phyloP scores from a whole-genome alignment of 1,140 invertebrate genomes.

The Apocrypta bakeri region DNA sequence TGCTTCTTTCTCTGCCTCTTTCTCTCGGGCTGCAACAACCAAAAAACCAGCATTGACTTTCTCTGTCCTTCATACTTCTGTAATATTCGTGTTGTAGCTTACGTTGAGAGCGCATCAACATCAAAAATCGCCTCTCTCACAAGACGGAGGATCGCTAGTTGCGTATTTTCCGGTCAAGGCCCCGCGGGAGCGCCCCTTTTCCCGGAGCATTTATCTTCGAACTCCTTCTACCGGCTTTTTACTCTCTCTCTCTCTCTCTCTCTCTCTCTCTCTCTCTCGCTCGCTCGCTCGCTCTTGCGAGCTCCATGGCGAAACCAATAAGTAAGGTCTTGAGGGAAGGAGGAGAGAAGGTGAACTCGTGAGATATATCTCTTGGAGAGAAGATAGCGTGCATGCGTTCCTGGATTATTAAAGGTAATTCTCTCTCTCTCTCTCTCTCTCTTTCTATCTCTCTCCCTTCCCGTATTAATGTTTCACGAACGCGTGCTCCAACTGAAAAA shows the following conservation, averaged over 20 bases:
- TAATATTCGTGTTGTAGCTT: neutral
- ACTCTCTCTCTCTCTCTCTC: conserved; percentile 35
- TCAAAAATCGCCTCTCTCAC: conserved; percentile 4
- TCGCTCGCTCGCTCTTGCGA: no score
- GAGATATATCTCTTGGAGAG: conserved; percentile 51
- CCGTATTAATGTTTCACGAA: conserved; percentile 70
- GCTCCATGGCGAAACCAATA: conserved; percentile 67
- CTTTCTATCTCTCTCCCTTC: conserved; percentile 59
- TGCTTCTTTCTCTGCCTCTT: neutral
- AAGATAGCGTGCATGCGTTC: conserved; percentile 44
- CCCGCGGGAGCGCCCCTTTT: conserved; percentile 59
- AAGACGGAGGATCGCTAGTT: conserved; percentile 46
- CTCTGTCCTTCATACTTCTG: neutral
- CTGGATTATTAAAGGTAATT: neutral
- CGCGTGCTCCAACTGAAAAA: conserved; percentile 45
- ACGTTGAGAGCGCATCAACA: neutral
- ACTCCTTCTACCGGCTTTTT: conserved; percentile 43
- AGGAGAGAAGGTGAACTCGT: conserved; percentile 46
- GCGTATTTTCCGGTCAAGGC: conserved; percentile 62
- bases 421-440: neutral
- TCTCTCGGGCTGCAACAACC: neutral
- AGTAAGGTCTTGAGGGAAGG: conserved; percentile 59
- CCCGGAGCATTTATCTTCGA: conserved; percentile 48
- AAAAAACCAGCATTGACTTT: neutral
- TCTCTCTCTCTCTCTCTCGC: no score